phyloP scores from a whole-genome alignment of 2,113 vertebrate species.

The Glaucomys volans region DNA sequence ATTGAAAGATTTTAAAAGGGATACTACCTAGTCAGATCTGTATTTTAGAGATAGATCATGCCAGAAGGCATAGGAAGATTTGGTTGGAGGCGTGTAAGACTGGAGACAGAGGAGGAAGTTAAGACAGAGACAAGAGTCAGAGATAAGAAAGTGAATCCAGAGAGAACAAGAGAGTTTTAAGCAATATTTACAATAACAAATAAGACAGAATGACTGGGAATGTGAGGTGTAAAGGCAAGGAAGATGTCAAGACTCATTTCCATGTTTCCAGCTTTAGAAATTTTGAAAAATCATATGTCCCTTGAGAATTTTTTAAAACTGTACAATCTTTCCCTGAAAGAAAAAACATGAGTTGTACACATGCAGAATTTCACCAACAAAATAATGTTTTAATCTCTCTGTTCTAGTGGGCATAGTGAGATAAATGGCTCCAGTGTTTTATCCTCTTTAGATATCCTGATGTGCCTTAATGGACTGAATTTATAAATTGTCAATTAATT shows the following conservation, averaged over 20 bases:
- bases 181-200: not conserved
- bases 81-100: not conserved
- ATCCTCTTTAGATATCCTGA: not conserved
- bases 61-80: not conserved
- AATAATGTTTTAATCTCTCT: not conserved
- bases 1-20: not conserved
- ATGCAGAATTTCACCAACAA: conserved; percentile 1
- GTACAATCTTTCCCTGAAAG: not conserved
- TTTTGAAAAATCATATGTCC: not conserved
- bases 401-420: not conserved
- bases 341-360: not conserved
- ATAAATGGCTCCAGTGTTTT: not conserved
- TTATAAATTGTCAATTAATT: not conserved
- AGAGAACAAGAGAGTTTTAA: not conserved
- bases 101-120: not conserved
- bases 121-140: not conserved
- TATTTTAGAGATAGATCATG: not conserved
- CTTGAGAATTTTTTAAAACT: not conserved
- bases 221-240: not conserved
- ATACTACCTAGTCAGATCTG: not conserved
- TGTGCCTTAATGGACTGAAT: not conserved
- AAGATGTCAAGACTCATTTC: not conserved
- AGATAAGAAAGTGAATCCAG: not conserved
- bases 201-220: not conserved
- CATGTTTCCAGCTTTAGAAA: not conserved